Conservation (phyloP, 2,888 invertebrate species). For the Spodoptera littoralis region DNA sequence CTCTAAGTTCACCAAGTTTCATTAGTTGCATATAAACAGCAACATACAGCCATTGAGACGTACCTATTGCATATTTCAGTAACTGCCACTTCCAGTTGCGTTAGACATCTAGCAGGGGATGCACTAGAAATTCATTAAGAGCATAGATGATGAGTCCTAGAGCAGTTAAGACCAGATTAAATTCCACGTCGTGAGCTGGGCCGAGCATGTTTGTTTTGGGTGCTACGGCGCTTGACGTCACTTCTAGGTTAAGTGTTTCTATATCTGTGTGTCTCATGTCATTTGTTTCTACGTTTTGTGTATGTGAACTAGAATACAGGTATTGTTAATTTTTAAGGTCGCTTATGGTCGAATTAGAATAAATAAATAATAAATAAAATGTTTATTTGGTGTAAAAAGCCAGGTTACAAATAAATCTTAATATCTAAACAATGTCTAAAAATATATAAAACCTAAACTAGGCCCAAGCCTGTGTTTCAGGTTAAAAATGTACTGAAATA, state of each 20-base stretch:
- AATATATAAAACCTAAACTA: too few relatives aligned
- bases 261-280: constrained; percentile 6
- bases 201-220: constrained; percentile 17
- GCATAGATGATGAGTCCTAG: constrained; percentile 43
- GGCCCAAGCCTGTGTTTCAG: too few relatives aligned
- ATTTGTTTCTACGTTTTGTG: neutral
- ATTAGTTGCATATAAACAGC: too few relatives aligned
- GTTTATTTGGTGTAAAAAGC: too few relatives aligned
- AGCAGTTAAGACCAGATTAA: constrained; percentile 42
- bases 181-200: constrained; percentile 30
- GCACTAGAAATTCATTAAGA: constrained; percentile 48
- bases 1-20: too few relatives aligned
- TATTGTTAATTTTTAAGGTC: neutral
- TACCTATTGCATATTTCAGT: constrained; percentile 11
- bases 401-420: too few relatives aligned
- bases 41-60: neutral
- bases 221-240: constrained; percentile 26
- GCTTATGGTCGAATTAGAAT: too few relatives aligned
- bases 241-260: constrained; percentile 2
- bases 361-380: too few relatives aligned
- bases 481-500: too few relatives aligned
- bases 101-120: constrained; percentile 9
- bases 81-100: constrained; percentile 6
- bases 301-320: neutral
- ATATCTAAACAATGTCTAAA: too few relatives aligned